Percentiles rank a stretch among this genome's conserved stretches.
Evolutionary conservation across 2,797 vertebrate genomes (phyloP).

Genomic region (Florisuga fusca): DNA sequence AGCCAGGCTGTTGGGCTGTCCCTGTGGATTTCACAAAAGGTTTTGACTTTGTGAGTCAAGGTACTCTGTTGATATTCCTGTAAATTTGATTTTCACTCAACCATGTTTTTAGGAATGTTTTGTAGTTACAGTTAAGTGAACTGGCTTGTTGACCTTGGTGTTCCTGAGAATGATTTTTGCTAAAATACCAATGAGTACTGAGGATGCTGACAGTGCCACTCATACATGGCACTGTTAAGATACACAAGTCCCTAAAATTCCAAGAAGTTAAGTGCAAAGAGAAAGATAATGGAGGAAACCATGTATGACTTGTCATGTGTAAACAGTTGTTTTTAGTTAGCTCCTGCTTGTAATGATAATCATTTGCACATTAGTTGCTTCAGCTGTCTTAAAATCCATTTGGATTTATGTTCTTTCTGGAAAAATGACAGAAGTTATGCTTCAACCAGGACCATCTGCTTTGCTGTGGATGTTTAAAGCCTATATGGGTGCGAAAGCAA

Average conservation of each 20-base stretch:
- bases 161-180: not conserved
- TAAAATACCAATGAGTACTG: not conserved
- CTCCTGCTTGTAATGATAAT: not conserved
- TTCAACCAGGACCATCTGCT: not conserved
- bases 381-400: not conserved
- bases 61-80: not conserved
- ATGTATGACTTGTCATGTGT: not conserved
- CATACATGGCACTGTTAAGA: not conserved
- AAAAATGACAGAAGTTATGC: not conserved
- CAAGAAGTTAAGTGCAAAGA: not conserved
- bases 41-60: not conserved
- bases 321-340: not conserved
- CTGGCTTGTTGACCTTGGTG: not conserved
- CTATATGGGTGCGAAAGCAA: not conserved
- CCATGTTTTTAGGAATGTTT: not conserved
- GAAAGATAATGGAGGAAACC: not conserved
- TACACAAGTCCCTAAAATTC: not conserved
- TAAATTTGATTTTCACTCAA: not conserved
- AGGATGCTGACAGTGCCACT: not conserved
- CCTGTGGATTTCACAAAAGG: not conserved
- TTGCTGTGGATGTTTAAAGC: not conserved
- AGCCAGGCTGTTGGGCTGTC: not conserved
- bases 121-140: not conserved
- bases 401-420: not conserved
- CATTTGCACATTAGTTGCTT: conserved; percentile 28